Evolutionary conservation across 30 jellyfish, hydroid and myxozoan genomes (phyloP), one percentile per base, ranked within the genome.

Genomic region (Cassiopea andromeda): DNA sequence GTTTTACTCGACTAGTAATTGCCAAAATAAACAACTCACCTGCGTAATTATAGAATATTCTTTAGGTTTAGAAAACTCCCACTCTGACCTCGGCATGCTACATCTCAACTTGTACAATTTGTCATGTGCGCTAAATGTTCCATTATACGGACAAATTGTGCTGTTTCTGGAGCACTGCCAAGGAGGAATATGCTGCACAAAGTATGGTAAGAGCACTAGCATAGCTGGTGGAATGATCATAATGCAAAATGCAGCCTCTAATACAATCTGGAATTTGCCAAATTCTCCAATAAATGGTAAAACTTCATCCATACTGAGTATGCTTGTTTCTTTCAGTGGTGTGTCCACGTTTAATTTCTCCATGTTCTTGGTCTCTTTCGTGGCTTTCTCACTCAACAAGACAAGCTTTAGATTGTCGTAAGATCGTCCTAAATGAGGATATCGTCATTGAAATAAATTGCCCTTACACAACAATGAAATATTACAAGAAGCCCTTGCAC

Each of bases 111-210:
- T 17, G 77, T 85, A 85, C 17, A 49, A 19, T 54, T 79, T 66
- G 46, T 78, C 80, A 12, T 75, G 19, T 15, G 90, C 1, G 8
- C 77, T n/a, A 66, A 90, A 27, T 3, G 91, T 76, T 12, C 97
- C 97, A 75, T 81, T 89, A 43, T 83, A 61, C 58, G 83, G 87
- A 89, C 99, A 96, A 19, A 85, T 60, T 14, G 98, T 85, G 79
- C 99, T 92, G 95, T 96, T 96, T 1, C 57, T 48, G 14, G 75
- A 97, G 74, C 99, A 96, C 85, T 59, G 68, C 99, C 99, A 96
- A 1, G 95, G 97, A 5, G 99, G 99, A 60, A 88, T 90, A 66
- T 89, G 97, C 50, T 97, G 98, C 27, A 84, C 95, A 69, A 96
- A 96, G 80, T 80, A 88, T 43, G 94, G 94, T 2, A 96, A 77